phyloP scores from a whole-genome alignment of 2,113 vertebrate species.

The Phalacrocorax aristotelis region DNA sequence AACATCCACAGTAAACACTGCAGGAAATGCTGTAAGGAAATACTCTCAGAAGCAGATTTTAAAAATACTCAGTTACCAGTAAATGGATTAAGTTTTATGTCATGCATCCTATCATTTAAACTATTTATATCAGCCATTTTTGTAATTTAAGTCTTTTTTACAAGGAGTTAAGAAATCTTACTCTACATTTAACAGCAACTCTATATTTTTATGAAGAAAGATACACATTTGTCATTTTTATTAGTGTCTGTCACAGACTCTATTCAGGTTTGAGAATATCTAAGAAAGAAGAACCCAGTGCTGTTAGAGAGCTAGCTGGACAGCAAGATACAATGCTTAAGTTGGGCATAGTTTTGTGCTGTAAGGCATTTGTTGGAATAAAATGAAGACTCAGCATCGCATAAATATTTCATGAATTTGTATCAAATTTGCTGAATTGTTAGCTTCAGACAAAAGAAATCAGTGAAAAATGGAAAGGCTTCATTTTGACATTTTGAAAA shows the following conservation, averaged over 20 bases:
- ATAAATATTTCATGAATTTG: constrained; percentile 60
- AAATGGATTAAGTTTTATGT: background rate
- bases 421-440: constrained; percentile 59
- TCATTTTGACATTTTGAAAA: constrained; percentile 60
- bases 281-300: background rate
- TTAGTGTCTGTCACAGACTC: background rate
- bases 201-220: constrained; percentile 35
- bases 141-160: constrained; percentile 42
- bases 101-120: background rate
- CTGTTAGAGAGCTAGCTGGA: background rate
- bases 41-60: background rate
- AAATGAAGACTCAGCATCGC: constrained; percentile 57
- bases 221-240: constrained; percentile 37
- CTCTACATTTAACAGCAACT: constrained; percentile 9
- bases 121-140: constrained; percentile 16
- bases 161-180: background rate
- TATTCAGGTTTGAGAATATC: background rate
- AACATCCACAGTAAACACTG: background rate
- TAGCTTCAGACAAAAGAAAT: constrained; percentile 65
- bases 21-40: background rate
- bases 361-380: constrained; percentile 16
- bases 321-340: constrained; percentile 15
- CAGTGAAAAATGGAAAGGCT: constrained; percentile 55
- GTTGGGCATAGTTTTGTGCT: background rate
- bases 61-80: background rate